Conservation (phyloP, 2,797 vertebrate genomes). For the Micropoecilia bifurca region DNA sequence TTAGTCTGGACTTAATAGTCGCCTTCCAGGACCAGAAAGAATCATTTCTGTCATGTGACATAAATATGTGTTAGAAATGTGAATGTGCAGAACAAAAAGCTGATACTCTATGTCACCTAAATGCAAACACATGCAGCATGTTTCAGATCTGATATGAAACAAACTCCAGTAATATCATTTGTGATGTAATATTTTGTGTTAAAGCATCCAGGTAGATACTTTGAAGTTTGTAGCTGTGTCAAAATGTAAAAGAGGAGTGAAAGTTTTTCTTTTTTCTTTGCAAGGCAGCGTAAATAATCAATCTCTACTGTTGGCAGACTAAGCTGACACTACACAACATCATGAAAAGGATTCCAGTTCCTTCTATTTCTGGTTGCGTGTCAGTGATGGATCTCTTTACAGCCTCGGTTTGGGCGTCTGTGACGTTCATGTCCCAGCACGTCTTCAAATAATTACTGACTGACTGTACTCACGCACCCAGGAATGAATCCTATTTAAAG, state of each 20-base stretch:
- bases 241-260: not conserved
- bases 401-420: not conserved
- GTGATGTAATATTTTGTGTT: not conserved
- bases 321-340: not conserved
- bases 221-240: not conserved
- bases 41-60: not conserved
- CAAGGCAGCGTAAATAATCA: not conserved
- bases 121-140: not conserved
- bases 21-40: not conserved
- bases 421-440: slow-evolving; percentile 50
- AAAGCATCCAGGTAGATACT: not conserved
- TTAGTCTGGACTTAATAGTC: not conserved
- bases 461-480: not conserved
- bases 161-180: not conserved
- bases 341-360: not conserved
- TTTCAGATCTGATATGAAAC: not conserved
- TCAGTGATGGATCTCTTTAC: not conserved
- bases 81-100: not conserved
- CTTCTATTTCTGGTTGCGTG: not conserved
- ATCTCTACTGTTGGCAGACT: not conserved
- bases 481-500: not conserved
- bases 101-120: not conserved
- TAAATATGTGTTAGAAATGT: not conserved
- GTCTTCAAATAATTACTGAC: slow-evolving; percentile 11
- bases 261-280: not conserved